These are phyloP conservation scores for Drosophila sulfurigaster DNA, from an alignment of 1,140 invertebrate genomes.

Conservation along the genomic window DNA sequence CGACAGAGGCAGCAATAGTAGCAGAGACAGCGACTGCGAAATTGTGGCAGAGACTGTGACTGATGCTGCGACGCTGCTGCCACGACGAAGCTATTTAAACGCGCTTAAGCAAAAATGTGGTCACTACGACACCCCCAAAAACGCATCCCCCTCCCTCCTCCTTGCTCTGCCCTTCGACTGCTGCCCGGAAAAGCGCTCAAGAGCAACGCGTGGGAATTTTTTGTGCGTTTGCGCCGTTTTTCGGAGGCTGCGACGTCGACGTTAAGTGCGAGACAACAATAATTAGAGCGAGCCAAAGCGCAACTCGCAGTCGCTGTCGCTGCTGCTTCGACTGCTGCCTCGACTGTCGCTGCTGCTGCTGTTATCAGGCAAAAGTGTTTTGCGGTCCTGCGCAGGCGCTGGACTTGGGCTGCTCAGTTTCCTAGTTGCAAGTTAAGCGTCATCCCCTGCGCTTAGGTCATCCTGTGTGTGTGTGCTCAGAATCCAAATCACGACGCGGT, in stretches of 20 bases:
- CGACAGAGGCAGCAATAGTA: neutral
- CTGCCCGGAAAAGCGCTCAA: conserved; percentile 45
- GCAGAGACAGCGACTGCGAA: neutral
- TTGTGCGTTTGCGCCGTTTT: conserved; percentile 63
- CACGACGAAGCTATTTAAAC: conserved; percentile 6
- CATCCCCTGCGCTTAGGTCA: conserved; percentile 57
- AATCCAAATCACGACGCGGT: conserved; percentile 55
- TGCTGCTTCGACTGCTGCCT: conserved; percentile 16
- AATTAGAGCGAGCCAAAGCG: conserved; percentile 56
- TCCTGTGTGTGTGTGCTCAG: conserved; percentile 3
- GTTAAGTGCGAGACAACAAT: conserved; percentile 48
- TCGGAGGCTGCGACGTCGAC: conserved; percentile 30
- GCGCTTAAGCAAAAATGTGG: conserved; percentile 40
- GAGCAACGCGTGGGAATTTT: conserved; percentile 51
- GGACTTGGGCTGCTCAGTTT: neutral
- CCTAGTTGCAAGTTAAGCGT: conserved; percentile 31
- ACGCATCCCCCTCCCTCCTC: neutral
- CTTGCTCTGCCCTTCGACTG: neutral
- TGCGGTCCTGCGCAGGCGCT: conserved; percentile 60
- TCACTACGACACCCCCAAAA: conserved; percentile 21
- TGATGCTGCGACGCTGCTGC: neutral
- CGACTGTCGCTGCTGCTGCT: conserved; percentile 31
- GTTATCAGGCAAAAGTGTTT: conserved; percentile 47
- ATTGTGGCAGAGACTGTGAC: conserved; percentile 4
- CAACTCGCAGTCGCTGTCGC: conserved; percentile 14